Conservation (phyloP, 2,888 invertebrate species). For the Alviniconcha strummeri region DNA sequence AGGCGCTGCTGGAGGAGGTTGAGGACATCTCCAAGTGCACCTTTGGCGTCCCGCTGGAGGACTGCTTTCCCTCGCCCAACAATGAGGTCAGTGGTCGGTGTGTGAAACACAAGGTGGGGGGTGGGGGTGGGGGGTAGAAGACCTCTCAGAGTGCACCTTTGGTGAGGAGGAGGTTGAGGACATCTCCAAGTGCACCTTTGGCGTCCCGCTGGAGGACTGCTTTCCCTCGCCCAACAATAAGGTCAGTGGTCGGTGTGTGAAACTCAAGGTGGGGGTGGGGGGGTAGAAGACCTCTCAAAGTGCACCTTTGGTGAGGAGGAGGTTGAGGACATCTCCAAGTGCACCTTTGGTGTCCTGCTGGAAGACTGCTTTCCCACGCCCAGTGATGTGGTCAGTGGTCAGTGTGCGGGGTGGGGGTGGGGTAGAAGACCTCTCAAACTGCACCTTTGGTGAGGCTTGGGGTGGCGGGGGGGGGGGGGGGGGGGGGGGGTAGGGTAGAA, state of each 20-base stretch:
- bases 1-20: slow-evolving; percentile 59
- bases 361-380: slow-evolving; percentile 85
- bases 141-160: too few species aligned
- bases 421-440: too few species aligned
- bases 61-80: slow-evolving; percentile 81
- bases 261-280: slow-evolving; percentile 31
- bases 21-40: slow-evolving; percentile 73
- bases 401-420: too few species aligned
- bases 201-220: slow-evolving; percentile 90
- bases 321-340: slow-evolving; percentile 41
- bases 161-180: slow-evolving; percentile 50
- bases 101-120: too few species aligned
- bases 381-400: slow-evolving; percentile 69
- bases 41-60: slow-evolving; percentile 90
- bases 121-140: too few species aligned
- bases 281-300: too few species aligned
- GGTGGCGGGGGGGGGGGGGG: too few species aligned
- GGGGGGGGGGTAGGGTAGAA: too few species aligned
- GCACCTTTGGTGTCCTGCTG: slow-evolving; percentile 88
- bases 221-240: slow-evolving; percentile 78
- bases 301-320: too few species aligned
- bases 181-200: slow-evolving; percentile 79
- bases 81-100: slow-evolving; percentile 65
- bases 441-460: too few species aligned
- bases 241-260: slow-evolving; percentile 48